phyloP scores from a whole-genome alignment of 2,888 invertebrate species.

The Eumacrocentrus americanus region DNA sequence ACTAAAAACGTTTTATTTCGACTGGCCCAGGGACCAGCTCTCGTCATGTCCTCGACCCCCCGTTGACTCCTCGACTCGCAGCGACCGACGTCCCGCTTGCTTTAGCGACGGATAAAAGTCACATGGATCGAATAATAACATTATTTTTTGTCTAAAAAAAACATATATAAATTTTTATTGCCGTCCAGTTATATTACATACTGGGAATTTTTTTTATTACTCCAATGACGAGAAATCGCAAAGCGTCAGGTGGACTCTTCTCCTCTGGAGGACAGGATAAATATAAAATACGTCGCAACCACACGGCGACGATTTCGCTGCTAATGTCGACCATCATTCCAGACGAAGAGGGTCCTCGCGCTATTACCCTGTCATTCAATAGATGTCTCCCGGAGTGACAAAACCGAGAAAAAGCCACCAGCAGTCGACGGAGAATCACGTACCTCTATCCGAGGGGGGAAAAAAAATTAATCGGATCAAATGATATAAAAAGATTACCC shows the following conservation, averaged over 20 bases:
- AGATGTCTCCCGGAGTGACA: slow-evolving; percentile 6
- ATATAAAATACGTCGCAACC: slow-evolving; percentile 15
- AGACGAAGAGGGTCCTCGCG: slow-evolving; percentile 22
- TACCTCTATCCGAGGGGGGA: not conserved
- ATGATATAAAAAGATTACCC: slow-evolving; percentile 22
- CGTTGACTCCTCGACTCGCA: slow-evolving; percentile 21
- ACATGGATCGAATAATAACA: slow-evolving; percentile 16
- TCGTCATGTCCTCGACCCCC: slow-evolving; percentile 32
- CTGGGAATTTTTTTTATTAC: not conserved
- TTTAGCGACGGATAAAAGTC: slow-evolving; percentile 23
- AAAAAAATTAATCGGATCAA: slow-evolving; percentile 13
- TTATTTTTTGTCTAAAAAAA: not conserved
- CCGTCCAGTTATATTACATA: not conserved
- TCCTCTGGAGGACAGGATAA: not conserved
- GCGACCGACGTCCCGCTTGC: slow-evolving; percentile 11
- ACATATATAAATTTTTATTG: slow-evolving; percentile 2
- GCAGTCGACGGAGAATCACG: not conserved
- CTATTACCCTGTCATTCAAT: slow-evolving; percentile 23
- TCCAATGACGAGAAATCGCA: not conserved
- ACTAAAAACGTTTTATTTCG: slow-evolving; percentile 16
- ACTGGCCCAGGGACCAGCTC: slow-evolving; percentile 12
- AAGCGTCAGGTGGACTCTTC: not conserved
- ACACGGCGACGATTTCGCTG: slow-evolving; percentile 43
- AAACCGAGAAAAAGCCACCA: not conserved
- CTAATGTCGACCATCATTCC: slow-evolving; percentile 43